Evolutionary conservation across 2,113 vertebrate species (phyloP), one percentile per base, ranked within the genome.

Genomic region (Mus spicilegus): DNA sequence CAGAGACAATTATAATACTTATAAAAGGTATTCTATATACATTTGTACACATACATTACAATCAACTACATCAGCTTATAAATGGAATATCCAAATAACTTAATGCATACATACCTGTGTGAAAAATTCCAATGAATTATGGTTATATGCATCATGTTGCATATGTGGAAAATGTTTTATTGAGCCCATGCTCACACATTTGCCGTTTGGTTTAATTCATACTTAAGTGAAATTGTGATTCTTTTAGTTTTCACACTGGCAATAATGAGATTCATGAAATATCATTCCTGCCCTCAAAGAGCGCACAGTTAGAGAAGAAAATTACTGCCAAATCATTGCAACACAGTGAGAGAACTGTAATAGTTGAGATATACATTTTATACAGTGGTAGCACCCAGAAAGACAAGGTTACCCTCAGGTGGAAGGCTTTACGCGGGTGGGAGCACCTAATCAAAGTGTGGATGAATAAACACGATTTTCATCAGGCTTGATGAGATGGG

Each of bases 401-500:
- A 92, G 80, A 87, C 77, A 58, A 49, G 78, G 91, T 61, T 63
- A 36, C 28, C 42, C 91, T n/a, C 30, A 46, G 33, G n/a, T 11
- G 78, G 93, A 70, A 87, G 51, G 75, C 63, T 91, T 87, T 91
- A 77, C 26, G 91, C 86, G 94, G 56, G 46, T 19, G 28, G 72
- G 1, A 22, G 61, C 51, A 85, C 58, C 90, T 80, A 39, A 94
- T 95, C 95, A 84, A 87, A 84, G n/a, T 88, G 61, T 91, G 93
- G 58, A 58, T 75, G 80, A 76, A 76, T 92, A 90, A 97, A 94
- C 70, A 54, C 72, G 69, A 26, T 86, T 95, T 82, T 90, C 93
- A 91, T 82, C 91, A 89, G 77, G 39, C 77, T 96, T 94, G 87
- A 96, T 92, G 84, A 96, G 87, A 90, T 72, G 93, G 87, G 82